Evolutionary conservation across 53 echinoderm and acorn worm species (phyloP).

Genomic region (Astropecten irregularis): DNA sequence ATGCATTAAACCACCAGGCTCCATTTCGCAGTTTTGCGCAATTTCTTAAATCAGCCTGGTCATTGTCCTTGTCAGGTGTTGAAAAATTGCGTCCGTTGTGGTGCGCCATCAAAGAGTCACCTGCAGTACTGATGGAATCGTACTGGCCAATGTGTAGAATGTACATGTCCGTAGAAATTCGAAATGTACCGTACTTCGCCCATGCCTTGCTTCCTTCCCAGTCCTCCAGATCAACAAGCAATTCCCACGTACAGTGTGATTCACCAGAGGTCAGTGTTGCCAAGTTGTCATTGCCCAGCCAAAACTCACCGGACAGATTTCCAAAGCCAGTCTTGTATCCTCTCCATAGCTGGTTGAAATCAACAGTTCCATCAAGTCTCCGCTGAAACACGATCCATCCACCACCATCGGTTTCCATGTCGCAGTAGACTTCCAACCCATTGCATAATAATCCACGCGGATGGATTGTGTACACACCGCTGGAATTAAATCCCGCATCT

Average conservation of each 20-base stretch:
- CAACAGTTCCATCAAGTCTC: no score
- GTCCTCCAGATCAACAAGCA: background rate
- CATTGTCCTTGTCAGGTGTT: slow-evolving; percentile 3
- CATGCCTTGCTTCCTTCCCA: background rate
- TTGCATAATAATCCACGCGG: no score
- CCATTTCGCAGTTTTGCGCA: background rate
- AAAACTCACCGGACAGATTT: no score
- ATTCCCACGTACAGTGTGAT: background rate
- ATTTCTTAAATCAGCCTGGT: background rate
- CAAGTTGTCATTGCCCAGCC: slow-evolving; percentile 50
- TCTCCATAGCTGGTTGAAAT: no score
- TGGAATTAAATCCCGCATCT: no score
- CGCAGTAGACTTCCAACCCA: no score
- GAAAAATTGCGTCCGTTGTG: slow-evolving; percentile 9
- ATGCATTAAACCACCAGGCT: slow-evolving; percentile 41
- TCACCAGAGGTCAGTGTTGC: slow-evolving; percentile 19
- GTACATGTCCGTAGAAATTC: background rate
- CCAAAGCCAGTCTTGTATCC: slow-evolving; percentile 50
- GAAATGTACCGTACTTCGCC: slow-evolving; percentile 10
- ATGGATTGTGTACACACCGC: no score
- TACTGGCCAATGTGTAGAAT: background rate
- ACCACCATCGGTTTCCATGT: no score
- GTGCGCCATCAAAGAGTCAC: background rate
- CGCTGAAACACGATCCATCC: no score
- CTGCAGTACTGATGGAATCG: background rate